phyloP scores from a whole-genome alignment of 2,797 vertebrate species.

The Coccyzus lansbergi region DNA sequence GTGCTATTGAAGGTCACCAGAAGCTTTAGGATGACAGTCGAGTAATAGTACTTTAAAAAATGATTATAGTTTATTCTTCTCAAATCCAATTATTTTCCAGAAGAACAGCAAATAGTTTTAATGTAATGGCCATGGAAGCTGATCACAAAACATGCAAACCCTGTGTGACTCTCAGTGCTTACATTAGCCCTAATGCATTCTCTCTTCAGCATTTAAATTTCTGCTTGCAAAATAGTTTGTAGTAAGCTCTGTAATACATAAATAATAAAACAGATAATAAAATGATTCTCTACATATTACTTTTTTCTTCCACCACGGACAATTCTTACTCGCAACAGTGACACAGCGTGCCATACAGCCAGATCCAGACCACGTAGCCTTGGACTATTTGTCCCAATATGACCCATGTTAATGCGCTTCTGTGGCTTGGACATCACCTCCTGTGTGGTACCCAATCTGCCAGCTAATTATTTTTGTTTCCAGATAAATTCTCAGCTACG shows the following conservation, averaged over 20 bases:
- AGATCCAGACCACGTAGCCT: not conserved
- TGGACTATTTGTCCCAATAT: accelerated
- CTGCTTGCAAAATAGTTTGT: not conserved
- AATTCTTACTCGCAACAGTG: not conserved
- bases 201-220: not conserved
- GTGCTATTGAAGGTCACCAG: not conserved
- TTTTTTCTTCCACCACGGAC: not conserved
- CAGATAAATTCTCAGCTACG: not conserved
- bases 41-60: not conserved
- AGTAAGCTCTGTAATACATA: not conserved
- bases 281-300: not conserved
- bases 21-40: not conserved
- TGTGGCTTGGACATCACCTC: not conserved
- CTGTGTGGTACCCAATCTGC: not conserved
- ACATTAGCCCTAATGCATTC: not conserved
- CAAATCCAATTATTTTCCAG: not conserved
- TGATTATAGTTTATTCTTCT: not conserved
- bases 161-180: accelerated
- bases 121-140: not conserved
- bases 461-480: not conserved
- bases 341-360: not conserved
- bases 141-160: not conserved
- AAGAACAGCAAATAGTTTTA: not conserved
- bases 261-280: not conserved
- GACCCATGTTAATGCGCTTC: not conserved